Evolutionary conservation across 2,797 vertebrate species (phyloP).

Genomic region (Acridotheres tristis): DNA sequence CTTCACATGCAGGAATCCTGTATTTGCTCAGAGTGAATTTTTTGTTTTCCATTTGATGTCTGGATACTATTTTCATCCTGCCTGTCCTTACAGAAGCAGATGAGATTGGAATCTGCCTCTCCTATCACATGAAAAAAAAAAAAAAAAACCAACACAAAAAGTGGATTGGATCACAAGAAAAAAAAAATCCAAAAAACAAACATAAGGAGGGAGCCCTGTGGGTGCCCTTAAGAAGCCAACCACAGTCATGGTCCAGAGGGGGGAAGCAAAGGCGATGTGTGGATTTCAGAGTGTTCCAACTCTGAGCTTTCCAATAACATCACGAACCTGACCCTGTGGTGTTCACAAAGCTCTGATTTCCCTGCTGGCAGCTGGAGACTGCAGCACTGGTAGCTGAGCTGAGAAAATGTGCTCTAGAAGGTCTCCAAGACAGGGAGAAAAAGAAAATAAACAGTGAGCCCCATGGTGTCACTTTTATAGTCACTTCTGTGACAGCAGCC

Average conservation of each 20-base stretch:
- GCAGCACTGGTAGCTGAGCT: slow-evolving; percentile 3
- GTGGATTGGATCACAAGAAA: neutral
- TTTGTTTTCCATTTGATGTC: neutral
- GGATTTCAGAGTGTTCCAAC: neutral
- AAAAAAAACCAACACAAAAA: too few relatives aligned
- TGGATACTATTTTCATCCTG: neutral
- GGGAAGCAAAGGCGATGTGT: neutral
- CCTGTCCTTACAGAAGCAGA: neutral
- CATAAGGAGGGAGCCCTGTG: neutral
- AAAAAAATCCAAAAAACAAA: neutral
- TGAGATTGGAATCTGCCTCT: neutral
- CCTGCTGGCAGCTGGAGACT: slow-evolving; percentile 30
- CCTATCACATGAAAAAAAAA: neutral
- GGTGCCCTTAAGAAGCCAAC: neutral
- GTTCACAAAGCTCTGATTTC: neutral
- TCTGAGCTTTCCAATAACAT: neutral
- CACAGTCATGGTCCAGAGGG: neutral
- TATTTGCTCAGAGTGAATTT: neutral
- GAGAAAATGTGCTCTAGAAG: slow-evolving; percentile 22
- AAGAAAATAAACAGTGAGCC: slow-evolving; percentile 29
- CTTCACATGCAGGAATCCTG: accelerated
- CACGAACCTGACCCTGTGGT: neutral
- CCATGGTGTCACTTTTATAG: slow-evolving; percentile 8
- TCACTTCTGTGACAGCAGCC: slow-evolving; percentile 36
- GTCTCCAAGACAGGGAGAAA: neutral